These are phyloP conservation scores for Zootoca vivipara DNA, from an alignment of 2,113 vertebrate species.

Conservation along the genomic window DNA sequence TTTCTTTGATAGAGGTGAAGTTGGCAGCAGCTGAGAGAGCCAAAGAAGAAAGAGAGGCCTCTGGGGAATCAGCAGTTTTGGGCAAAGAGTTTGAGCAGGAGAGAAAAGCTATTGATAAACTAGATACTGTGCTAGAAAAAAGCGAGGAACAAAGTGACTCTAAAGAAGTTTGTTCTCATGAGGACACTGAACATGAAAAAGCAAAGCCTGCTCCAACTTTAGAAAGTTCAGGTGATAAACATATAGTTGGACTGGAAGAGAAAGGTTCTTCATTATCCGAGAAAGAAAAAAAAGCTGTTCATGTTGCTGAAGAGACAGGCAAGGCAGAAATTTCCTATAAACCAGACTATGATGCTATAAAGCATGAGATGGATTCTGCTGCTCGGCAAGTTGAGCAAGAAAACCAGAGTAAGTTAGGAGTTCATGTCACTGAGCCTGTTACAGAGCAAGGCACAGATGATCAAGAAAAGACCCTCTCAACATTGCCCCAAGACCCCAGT, in stretches of 20 bases:
- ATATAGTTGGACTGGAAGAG: constrained; percentile 31
- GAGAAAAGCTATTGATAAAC: constrained; percentile 72
- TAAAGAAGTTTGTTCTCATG: constrained; percentile 52
- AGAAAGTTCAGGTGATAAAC: constrained; percentile 44
- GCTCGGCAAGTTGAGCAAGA: constrained; percentile 68
- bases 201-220: constrained; percentile 34
- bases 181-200: constrained; percentile 55
- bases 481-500: constrained; percentile 51
- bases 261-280: constrained; percentile 50
- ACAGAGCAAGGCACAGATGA: constrained; percentile 41
- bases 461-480: constrained; percentile 51
- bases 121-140: constrained; percentile 79
- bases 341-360: constrained; percentile 71
- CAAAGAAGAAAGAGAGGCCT: constrained; percentile 63
- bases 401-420: constrained; percentile 61
- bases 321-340: constrained; percentile 65
- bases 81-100: constrained; percentile 74
- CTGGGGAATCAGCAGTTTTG: constrained; percentile 50
- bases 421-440: constrained; percentile 64
- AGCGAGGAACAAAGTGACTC: constrained; percentile 72
- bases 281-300: constrained; percentile 67
- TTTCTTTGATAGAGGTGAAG: constrained; percentile 82
- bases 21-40: constrained; percentile 80
- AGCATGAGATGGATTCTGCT: constrained; percentile 69
- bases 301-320: constrained; percentile 71